Evolutionary conservation across 2,888 invertebrate genomes (phyloP), one percentile per base, ranked within the genome.

Genomic region (Anoplius nigerrimus): DNA sequence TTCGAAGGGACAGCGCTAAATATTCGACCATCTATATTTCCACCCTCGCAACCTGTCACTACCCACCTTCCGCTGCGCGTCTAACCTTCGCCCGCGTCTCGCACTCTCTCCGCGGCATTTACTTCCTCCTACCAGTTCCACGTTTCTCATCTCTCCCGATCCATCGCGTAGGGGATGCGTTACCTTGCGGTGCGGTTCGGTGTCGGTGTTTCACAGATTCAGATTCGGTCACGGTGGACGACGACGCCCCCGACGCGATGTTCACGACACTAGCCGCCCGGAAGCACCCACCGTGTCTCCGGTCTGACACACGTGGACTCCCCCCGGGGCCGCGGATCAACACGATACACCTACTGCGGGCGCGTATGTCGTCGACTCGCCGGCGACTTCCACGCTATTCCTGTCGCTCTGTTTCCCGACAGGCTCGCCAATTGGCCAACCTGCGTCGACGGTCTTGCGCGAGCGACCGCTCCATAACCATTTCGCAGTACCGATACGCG

Each of bases 201-300:
- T 83, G 84, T 83, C 81, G 81, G 83, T 80, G 82, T 85, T 84
- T 81, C 81, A 76, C 78, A 85, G 83, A 86, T 86, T 84, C 82
- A 80, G 81, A 78, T 84, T 84, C 84, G 78, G 88, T 87, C 87
- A 87, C 88, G 86, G 84, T 86, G 69, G 73, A 78, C 83, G 84
- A 80, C 83, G 83, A 79, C 76, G 81, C 74, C 82, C 78, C 80
- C 82, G 77, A 66, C 58, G 71, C 66, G 69, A 27, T 51, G 62
- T 65, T 71, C 79, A 80, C 81, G 84, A 84, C 84, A 82, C 82
- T 76, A 70, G 75, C 75, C 76, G 48, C 34, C 69, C 75, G 75
- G 68, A 80, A 74, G 82, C 86, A 88, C 84, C 87, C 88, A 88
- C 86, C 87, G 87, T 88, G 80, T 88, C 84, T 88, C 88, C 88